phyloP scores from a whole-genome alignment of 1,140 invertebrate genomes.

The Drosophila equinoxialis region DNA sequence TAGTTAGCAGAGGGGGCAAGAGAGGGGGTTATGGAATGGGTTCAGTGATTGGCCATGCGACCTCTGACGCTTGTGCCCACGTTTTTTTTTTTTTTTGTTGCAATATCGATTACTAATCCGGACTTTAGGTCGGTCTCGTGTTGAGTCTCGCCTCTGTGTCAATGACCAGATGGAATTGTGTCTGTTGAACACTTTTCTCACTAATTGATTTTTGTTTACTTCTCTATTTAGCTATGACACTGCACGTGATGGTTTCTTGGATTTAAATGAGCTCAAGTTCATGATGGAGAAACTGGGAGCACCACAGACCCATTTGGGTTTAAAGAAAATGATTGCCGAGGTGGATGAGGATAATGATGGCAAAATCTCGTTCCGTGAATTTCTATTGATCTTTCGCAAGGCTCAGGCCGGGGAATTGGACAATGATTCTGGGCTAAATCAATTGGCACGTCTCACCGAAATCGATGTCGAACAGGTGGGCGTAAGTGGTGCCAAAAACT shows the following conservation, averaged over 20 bases:
- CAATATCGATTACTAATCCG: constrained; percentile 60
- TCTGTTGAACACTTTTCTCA: constrained; percentile 9
- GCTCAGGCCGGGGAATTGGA: constrained; percentile 92
- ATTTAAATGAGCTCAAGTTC: constrained; percentile 93
- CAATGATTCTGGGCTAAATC: constrained; percentile 91
- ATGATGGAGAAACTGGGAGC: constrained; percentile 99
- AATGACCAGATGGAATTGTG: constrained; percentile 41
- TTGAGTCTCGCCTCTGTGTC: constrained; percentile 20
- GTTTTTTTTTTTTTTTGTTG: constrained; percentile 21
- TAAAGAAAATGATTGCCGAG: constrained; percentile 97
- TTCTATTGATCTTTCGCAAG: constrained; percentile 93
- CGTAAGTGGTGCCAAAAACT: constrained; percentile 93
- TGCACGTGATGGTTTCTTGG: constrained; percentile 93
- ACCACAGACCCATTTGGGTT: constrained; percentile 95
- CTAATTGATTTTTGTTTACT: constrained; percentile 34
- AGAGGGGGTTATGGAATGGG: neutral
- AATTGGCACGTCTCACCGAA: constrained; percentile 92
- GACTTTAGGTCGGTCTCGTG: constrained; percentile 44
- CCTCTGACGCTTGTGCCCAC: constrained; percentile 55
- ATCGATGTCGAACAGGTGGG: constrained; percentile 95
- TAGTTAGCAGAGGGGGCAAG: neutral
- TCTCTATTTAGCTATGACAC: constrained; percentile 91
- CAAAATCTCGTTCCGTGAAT: constrained; percentile 96
- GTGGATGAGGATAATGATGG: constrained; percentile 96
- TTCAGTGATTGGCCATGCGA: constrained; percentile 36